Evolutionary conservation across 2,113 vertebrate species (phyloP), one percentile per base, ranked within the genome.

Genomic region (Osmerus mordax): DNA sequence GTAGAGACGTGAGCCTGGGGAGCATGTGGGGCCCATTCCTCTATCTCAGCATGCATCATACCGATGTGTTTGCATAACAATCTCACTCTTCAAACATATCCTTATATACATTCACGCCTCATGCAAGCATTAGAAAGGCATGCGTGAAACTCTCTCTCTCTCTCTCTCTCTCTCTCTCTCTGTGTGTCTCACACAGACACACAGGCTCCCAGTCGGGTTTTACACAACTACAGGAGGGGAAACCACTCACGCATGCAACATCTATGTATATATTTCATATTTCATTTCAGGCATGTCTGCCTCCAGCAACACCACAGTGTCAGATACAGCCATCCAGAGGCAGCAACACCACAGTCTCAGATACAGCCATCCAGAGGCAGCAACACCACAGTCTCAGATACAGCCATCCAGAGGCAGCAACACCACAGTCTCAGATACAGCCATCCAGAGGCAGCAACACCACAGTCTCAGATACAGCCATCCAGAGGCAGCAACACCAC

Each of bases 361-460:
- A 47, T 47, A 47, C 41, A 86, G 86, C 91, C 84, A 86, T 89
- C 87, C 90, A 86, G 88, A 47, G 41, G 41, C 7, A 47, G 7
- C 41, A 8, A 9, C 41, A 47, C 1, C 41, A 47, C 8, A 9
- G 8, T 47, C 0, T 47, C 7, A 47, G 41, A 47, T 47, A 47
- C 41, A 47, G 41, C 41, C 41, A 12, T 47, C 41, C 41, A 47
- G 41, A 47, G 41, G 41, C 87, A 36, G 32, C 7, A 36, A 32
- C 29, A 32, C 5, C 29, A 32, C 29, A 32, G 29, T 32, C 3
- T 32, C 29, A 32, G 29, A 32, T 32, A 32, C 29, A 86, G 86
- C 91, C 84, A 86, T 89, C 88, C 90, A 86, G 88, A 86, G 83
- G 75, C 82, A 89, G 89, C 65, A 92, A 92, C 91, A 90, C 90